Conservation (phyloP, 1,140 invertebrate species). For the Pteromalus puparum region DNA sequence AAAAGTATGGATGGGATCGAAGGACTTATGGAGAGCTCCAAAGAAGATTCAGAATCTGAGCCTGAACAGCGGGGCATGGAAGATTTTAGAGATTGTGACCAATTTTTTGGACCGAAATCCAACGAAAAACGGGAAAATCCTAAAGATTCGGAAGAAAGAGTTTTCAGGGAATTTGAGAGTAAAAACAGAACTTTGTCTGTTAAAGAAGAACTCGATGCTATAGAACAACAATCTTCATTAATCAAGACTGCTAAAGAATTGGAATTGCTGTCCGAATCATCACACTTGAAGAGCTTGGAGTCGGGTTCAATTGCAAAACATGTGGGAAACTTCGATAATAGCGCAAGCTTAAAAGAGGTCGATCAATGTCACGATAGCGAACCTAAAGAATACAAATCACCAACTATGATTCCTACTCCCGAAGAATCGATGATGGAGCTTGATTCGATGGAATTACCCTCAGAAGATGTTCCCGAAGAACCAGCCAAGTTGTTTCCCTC, state of each 20-base stretch:
- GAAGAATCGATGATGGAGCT: slow-evolving; percentile 65
- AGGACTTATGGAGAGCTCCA: slow-evolving; percentile 72
- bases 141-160: slow-evolving; percentile 46
- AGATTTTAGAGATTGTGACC: slow-evolving; percentile 59
- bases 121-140: neutral
- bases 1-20: slow-evolving; percentile 72
- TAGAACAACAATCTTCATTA: slow-evolving; percentile 25
- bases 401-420: slow-evolving; percentile 15
- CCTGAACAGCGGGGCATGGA: slow-evolving; percentile 67
- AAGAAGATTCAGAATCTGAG: slow-evolving; percentile 69
- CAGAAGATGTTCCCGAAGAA: slow-evolving; percentile 42
- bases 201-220: slow-evolving; percentile 50
- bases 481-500: slow-evolving; percentile 64
- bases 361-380: neutral
- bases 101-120: slow-evolving; percentile 45
- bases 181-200: slow-evolving; percentile 22
- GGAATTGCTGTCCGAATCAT: neutral
- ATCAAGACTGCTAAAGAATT: slow-evolving; percentile 7
- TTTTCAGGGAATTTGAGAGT: slow-evolving; percentile 61
- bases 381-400: slow-evolving; percentile 39
- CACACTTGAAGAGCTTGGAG: slow-evolving; percentile 6
- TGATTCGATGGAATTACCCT: slow-evolving; percentile 49
- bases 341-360: slow-evolving; percentile 37
- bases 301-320: slow-evolving; percentile 32
- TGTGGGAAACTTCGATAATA: neutral